These are phyloP conservation scores for Chauna torquata DNA, from an alignment of 2,113 vertebrate species.

Conservation along the genomic window DNA sequence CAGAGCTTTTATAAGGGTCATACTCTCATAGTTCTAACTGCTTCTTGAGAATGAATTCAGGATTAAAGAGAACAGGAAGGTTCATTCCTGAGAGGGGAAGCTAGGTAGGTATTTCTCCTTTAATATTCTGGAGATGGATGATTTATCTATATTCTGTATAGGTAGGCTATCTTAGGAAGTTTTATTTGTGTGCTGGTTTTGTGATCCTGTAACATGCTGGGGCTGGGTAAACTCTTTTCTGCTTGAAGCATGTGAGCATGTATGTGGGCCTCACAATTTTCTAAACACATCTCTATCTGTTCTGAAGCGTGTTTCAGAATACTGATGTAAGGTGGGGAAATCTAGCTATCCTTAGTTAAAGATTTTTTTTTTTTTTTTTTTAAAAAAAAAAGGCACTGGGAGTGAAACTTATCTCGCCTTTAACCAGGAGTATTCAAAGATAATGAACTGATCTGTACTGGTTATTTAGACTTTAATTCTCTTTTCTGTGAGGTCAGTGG, in stretches of 20 bases:
- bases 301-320: not conserved
- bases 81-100: not conserved
- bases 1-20: not conserved
- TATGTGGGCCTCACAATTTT: not conserved
- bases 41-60: not conserved
- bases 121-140: not conserved
- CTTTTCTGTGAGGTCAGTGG: not conserved
- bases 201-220: not conserved
- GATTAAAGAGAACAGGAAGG: not conserved
- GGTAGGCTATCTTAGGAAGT: not conserved
- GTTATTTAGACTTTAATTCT: not conserved
- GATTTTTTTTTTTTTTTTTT: too few species aligned
- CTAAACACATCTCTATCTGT: not conserved
- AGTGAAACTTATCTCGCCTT: not conserved
- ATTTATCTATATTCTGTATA: not conserved
- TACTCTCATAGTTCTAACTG: not conserved
- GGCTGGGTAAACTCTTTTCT: not conserved
- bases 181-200: not conserved
- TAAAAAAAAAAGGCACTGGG: not conserved
- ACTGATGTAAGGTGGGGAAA: not conserved
- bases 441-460: not conserved
- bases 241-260: not conserved
- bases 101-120: fast-evolving
- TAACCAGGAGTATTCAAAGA: not conserved
- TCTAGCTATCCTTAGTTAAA: not conserved